phyloP scores from a whole-genome alignment of 2,797 vertebrate species.

The Sphenodon punctatus region DNA sequence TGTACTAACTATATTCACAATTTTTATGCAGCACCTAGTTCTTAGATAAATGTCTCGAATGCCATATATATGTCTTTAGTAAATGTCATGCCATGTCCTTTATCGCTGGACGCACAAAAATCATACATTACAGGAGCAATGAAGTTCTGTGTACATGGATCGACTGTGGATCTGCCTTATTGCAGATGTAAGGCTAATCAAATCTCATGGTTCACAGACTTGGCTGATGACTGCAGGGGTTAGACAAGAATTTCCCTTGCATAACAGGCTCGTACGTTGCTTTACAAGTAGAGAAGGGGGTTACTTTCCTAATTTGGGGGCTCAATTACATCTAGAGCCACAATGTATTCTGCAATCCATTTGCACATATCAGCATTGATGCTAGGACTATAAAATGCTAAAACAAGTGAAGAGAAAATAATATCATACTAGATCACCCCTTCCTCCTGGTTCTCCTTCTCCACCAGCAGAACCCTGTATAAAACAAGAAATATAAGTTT shows the following conservation, averaged over 20 bases:
- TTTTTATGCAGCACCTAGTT: too few relatives aligned
- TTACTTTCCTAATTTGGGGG: too few relatives aligned
- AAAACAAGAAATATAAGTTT: slow-evolving; percentile 28
- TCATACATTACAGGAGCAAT: not conserved
- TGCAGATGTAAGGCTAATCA: not conserved
- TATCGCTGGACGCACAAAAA: not conserved
- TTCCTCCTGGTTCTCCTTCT: slow-evolving; percentile 91
- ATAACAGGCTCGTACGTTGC: not conserved
- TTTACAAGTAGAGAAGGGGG: not conserved
- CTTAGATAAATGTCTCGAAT: not conserved
- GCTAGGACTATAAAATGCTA: not conserved
- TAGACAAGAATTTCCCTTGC: not conserved
- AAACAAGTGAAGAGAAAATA: slow-evolving; percentile 1
- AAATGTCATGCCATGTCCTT: not conserved
- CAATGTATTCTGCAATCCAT: not conserved
- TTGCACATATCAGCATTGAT: not conserved
- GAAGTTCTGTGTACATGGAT: too few relatives aligned
- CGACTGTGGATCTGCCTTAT: not conserved
- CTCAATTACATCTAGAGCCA: too few relatives aligned
- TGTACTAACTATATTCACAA: not conserved
- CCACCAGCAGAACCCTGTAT: slow-evolving; percentile 89
- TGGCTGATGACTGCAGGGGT: not conserved
- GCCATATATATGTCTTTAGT: not conserved
- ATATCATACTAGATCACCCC: slow-evolving; percentile 88
- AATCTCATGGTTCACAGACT: not conserved